Conservation (phyloP, 2,113 vertebrate genomes). For the Aegotheles bennettii region DNA sequence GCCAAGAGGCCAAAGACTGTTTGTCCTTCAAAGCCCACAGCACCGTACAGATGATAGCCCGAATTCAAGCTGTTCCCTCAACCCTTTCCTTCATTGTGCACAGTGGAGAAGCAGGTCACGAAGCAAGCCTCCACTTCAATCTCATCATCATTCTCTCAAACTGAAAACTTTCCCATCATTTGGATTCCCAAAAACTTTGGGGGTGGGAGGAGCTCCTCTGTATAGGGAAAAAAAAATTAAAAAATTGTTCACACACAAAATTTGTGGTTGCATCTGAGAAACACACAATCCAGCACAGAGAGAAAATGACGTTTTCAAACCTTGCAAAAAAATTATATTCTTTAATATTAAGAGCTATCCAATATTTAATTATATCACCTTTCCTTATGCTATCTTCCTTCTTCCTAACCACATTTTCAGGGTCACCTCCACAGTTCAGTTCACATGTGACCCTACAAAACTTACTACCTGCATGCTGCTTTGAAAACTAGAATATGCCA, state of each 20-base stretch:
- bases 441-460: background rate
- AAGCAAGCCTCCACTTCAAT: background rate
- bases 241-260: background rate
- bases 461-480: fast-evolving
- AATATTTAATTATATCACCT: background rate
- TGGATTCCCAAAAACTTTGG: background rate
- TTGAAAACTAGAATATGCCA: background rate
- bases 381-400: background rate
- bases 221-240: fast-evolving
- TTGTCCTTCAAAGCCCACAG: background rate
- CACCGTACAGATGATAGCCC: background rate
- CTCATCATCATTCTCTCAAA: background rate
- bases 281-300: background rate
- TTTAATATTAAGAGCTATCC: background rate
- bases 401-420: background rate
- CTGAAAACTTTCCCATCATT: background rate
- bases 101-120: background rate
- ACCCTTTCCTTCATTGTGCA: background rate
- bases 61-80: background rate
- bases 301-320: background rate
- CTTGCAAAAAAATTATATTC: background rate
- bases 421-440: background rate
- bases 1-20: background rate
- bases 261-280: background rate
- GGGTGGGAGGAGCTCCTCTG: fast-evolving